Evolutionary conservation across 2,888 invertebrate species (phyloP).

Genomic region (Augiades crinisus): DNA sequence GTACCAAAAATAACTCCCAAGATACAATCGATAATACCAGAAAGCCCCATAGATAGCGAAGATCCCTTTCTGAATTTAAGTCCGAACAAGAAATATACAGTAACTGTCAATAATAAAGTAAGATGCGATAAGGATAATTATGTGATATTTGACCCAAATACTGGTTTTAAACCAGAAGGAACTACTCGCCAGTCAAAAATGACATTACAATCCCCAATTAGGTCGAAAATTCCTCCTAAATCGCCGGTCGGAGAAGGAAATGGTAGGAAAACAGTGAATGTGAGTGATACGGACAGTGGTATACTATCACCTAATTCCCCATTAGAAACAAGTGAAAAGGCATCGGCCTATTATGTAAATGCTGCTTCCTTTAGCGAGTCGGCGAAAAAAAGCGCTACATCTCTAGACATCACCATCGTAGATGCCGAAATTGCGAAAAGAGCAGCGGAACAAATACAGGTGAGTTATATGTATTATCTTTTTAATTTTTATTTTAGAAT

Average conservation of each 20-base stretch:
- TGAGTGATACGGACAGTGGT: constrained; percentile 84
- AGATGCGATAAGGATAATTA: constrained; percentile 79
- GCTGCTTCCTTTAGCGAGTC: constrained; percentile 65
- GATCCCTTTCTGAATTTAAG: constrained; percentile 73
- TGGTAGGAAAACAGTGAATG: constrained; percentile 60
- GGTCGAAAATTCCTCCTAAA: constrained; percentile 59
- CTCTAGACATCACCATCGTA: constrained; percentile 65
- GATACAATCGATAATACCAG: constrained; percentile 77
- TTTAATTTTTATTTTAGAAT: too few species aligned
- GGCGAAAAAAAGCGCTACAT: constrained; percentile 54
- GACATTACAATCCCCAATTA: constrained; percentile 53
- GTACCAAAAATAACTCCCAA: constrained; percentile 74
- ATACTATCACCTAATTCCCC: constrained; percentile 84
- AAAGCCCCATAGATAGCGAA: constrained; percentile 73
- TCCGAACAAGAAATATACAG: constrained; percentile 78
- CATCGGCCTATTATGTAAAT: constrained; percentile 62
- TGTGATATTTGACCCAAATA: constrained; percentile 73
- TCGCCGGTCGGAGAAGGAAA: constrained; percentile 61
- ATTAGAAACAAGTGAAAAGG: constrained; percentile 70
- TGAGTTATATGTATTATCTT: constrained; percentile 40
- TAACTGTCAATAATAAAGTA: constrained; percentile 75
- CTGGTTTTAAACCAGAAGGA: constrained; percentile 68
- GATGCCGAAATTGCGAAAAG: constrained; percentile 69
- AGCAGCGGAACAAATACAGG: constrained; percentile 74
- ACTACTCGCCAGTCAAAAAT: constrained; percentile 47